These are phyloP conservation scores for Pseudomyrmex dendroicus DNA, from an alignment of 1,140 invertebrate species.

Conservation along the genomic window DNA sequence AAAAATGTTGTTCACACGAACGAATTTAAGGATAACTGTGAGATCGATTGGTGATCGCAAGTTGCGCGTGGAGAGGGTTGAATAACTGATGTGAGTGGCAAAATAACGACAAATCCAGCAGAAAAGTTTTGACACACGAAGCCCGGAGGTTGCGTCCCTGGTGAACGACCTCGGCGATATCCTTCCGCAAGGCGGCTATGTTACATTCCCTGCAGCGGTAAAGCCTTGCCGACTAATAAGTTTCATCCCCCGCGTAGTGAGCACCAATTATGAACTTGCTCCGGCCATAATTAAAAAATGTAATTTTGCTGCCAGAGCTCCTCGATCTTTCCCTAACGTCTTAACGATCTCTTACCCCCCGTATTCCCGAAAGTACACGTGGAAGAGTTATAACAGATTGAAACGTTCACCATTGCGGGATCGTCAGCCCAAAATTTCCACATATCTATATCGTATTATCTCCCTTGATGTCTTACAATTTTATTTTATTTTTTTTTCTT, in stretches of 20 bases:
- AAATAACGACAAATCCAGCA: not conserved
- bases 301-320: slow-evolving; percentile 76
- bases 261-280: slow-evolving; percentile 84
- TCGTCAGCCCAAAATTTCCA: slow-evolving; percentile 2
- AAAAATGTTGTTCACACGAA: too few species aligned
- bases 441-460: slow-evolving; percentile 11
- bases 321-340: slow-evolving; percentile 66
- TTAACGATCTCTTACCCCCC: slow-evolving; percentile 73
- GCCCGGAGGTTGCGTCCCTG: slow-evolving; percentile 71
- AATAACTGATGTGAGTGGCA: not conserved
- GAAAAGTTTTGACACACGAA: not conserved
- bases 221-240: slow-evolving; percentile 82
- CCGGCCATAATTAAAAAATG: slow-evolving; percentile 83
- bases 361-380: slow-evolving; percentile 50
- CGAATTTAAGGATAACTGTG: not conserved
- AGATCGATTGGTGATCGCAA: not conserved
- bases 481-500: not conserved
- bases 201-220: slow-evolving; percentile 76
- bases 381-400: slow-evolving; percentile 42
- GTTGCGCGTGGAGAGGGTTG: too few species aligned
- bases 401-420: slow-evolving; percentile 48
- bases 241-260: slow-evolving; percentile 85
- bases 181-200: slow-evolving; percentile 76
- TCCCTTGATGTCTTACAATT: slow-evolving; percentile 3
- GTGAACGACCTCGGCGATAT: slow-evolving; percentile 62